These are phyloP conservation scores for Hoplostethus mediterraneus DNA, from an alignment of 2,797 vertebrate species.

Conservation along the genomic window DNA sequence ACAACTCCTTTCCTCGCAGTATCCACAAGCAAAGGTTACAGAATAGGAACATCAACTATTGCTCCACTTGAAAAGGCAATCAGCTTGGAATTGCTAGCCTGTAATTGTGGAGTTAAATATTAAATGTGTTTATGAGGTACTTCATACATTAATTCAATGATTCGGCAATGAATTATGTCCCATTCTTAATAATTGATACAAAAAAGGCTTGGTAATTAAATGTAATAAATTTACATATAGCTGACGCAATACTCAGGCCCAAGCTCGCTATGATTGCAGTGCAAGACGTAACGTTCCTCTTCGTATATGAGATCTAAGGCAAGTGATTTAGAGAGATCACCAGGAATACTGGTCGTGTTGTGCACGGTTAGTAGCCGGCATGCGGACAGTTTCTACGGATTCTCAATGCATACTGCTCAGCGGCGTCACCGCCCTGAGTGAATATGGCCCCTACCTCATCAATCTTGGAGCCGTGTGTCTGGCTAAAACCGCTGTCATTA, in stretches of 20 bases:
- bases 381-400: not conserved
- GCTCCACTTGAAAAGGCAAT: conserved; percentile 20
- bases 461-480: conserved; percentile 9
- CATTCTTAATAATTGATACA: conserved; percentile 17
- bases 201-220: conserved; percentile 14
- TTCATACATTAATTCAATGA: conserved; percentile 30
- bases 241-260: not conserved
- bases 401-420: not conserved
- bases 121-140: conserved; percentile 20
- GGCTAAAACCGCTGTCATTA: conserved; percentile 40
- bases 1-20: not conserved
- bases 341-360: too few relatives aligned
- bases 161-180: conserved; percentile 13
- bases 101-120: conserved; percentile 16
- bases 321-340: not conserved
- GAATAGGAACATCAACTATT: not conserved
- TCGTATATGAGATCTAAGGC: conserved; percentile 2
- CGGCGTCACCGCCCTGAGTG: not conserved
- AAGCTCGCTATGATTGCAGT: not conserved
- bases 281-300: conserved; percentile 10
- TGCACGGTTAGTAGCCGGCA: not conserved
- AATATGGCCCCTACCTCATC: conserved; percentile 50
- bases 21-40: not conserved
- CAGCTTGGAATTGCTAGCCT: conserved; percentile 12
- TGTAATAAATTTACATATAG: conserved; percentile 21